Base-by-base conservation (phyloP, 2,113 vertebrate species). In the Galbula dea region DNA sequence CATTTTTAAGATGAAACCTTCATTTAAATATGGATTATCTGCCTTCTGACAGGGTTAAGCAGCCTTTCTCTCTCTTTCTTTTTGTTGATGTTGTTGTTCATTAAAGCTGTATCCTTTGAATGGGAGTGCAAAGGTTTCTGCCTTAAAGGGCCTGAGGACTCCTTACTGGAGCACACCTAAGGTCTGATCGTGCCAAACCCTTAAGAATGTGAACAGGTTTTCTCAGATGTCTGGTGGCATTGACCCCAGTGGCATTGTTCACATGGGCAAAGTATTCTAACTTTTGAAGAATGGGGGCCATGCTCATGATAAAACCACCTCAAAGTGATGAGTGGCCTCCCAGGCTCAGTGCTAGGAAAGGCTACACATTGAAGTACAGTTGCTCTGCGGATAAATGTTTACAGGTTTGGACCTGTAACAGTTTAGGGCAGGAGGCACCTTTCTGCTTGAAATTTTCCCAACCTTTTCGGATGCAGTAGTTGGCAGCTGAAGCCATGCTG, bases 1-100 rank as follows among this genome's bases (percentile, higher is more conserved):
- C 83, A 86, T 95, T 97, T 96, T 92, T 86, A 92, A 94, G 95
- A 95, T 89, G 93, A 96, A 95, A 92, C 91, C 88, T 91, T 84
- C 39, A 91, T 96, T 96, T 96, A 93, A 95, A 94, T 96, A 80
- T 93, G 92, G 88, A 93, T 96, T 96, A 91, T 94, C 92, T 84
- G 82, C 90, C 74, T 95, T 78, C 87, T 95, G 83, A 96, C 65
- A 51, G 91, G 83, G 81, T 93, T 90, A 88, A 91, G 93, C 74
- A 39, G 83, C 39, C 88, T 93, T 57, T 95, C 83, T 95, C 62
- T 74, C 65, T 51, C 81, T 91, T 88, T 34, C 67, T 88, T 80
- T 90, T 67, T 71, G 66, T 88, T 22, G 80, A 48, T 84, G 94
- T 43, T 90, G 86, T 75, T 87, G 89, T 93, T 96, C 88, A 69